Conservation (phyloP, 2,113 vertebrate genomes). For the Macroglossus sobrinus region DNA sequence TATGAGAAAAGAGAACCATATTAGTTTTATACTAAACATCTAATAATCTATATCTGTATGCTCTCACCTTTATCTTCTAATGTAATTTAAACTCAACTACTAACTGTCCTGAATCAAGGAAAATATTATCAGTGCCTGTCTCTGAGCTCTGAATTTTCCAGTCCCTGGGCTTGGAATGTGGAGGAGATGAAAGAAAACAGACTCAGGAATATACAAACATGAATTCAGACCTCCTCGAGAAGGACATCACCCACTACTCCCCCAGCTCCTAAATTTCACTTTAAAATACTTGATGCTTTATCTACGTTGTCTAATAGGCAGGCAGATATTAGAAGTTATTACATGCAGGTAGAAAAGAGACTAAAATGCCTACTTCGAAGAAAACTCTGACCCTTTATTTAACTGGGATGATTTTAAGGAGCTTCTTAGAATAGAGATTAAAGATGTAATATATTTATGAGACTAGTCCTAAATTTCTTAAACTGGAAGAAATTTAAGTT, state of each 20-base stretch:
- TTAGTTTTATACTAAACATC: background rate
- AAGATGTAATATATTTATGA: background rate
- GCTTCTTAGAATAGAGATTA: background rate
- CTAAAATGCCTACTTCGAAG: background rate
- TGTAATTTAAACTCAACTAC: constrained; percentile 27
- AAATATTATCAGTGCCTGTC: constrained; percentile 62
- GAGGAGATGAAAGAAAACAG: constrained; percentile 88
- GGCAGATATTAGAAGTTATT: background rate
- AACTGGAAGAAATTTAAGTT: background rate
- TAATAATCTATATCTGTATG: background rate
- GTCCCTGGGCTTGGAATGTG: constrained; percentile 86
- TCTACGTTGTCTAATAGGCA: background rate
- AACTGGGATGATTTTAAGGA: background rate
- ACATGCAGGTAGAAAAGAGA: background rate
- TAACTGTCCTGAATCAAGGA: constrained; percentile 28
- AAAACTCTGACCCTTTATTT: background rate
- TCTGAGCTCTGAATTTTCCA: constrained; percentile 67
- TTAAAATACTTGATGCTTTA: constrained; percentile 17
- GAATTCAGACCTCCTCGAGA: constrained; percentile 57
- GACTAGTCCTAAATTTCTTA: background rate
- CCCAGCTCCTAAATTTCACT: constrained; percentile 26
- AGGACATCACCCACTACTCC: constrained; percentile 53
- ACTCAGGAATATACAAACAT: constrained; percentile 76
- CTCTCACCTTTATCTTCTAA: constrained; percentile 50
- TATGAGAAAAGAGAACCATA: background rate